Base-by-base conservation (phyloP, 1,140 invertebrate species). In the Trypoxylus dichotomus region DNA sequence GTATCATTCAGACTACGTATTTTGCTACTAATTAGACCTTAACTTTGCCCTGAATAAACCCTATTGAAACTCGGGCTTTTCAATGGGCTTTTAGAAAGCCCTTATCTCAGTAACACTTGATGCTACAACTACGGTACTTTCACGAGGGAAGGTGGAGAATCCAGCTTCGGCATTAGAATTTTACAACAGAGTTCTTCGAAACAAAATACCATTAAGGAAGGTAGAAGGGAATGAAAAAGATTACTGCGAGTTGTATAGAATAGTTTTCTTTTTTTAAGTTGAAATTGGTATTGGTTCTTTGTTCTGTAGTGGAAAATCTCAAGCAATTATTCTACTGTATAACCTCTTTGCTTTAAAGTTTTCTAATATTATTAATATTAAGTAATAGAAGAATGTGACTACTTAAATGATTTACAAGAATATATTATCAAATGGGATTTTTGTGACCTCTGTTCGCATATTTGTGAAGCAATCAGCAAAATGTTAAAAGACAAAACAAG, bases 61-160 rank as follows among this genome's bases (percentile, higher is more conserved):
- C 60, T 29, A 68, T 68, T 68, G 60, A 68, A 68, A 68, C 60
- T 68, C 60, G 60, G 60, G 47, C 60, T 29, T 68, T 68, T 68
- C 24, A 68, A 68, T 68, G 60, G 24, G 60, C 60, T 68, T 24
- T 68, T 68, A 24, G 11, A 68, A 68, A 29, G 21, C 60, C 60
- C 60, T 68, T 68, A 68, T 68, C 60, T 68, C 60, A 29, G 21
- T 29, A 68, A 68, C 60, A 68, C 60, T 68, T 68, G 60, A 68
- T 68, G 60, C 60, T 27, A 68, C 60, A 68, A 68, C 60, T 29
- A 24, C 60, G 24, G 11, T 24, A 37, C 60, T 68, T 68, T 68
- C 21, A 68, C 11, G 3, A 68, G 60, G 7, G 60, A 29, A 68
- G 32, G 15, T 68, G 10, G 27, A 27, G 60, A 68, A 68, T 68